Conservation (phyloP, 2,888 invertebrate genomes). For the Ypsolopha sequella region DNA sequence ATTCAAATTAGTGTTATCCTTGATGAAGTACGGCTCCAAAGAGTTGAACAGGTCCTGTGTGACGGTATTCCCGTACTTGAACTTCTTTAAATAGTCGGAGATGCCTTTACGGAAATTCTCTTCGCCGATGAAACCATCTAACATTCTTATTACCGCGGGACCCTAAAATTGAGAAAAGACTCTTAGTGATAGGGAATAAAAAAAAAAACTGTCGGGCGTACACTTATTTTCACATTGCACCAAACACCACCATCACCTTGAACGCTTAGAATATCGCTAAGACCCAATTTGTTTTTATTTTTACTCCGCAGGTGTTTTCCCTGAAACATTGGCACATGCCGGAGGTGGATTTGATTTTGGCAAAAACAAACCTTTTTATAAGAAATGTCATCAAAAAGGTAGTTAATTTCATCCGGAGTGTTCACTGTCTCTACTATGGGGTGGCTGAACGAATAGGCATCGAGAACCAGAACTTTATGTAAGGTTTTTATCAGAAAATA, state of each 20-base stretch:
- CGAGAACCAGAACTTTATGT: constrained; percentile 79
- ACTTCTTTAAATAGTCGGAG: constrained; percentile 78
- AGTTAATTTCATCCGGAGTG: constrained; percentile 91
- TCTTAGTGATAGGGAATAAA: too few species aligned
- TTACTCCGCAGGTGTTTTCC: too few species aligned
- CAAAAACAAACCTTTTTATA: constrained; percentile 92
- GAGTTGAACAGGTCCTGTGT: constrained; percentile 82
- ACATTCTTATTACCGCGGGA: constrained; percentile 89
- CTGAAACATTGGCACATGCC: too few species aligned
- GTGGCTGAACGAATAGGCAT: constrained; percentile 87
- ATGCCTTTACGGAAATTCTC: constrained; percentile 80
- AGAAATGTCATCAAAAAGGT: constrained; percentile 91
- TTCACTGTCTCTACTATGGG: constrained; percentile 89
- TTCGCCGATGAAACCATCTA: constrained; percentile 83
- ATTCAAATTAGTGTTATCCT: constrained; percentile 58
- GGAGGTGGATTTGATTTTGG: too few species aligned
- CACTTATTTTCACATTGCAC: too few species aligned
- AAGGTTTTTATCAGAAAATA: constrained; percentile 80
- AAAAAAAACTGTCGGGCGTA: too few species aligned
- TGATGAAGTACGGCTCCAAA: constrained; percentile 69
- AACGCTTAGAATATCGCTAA: too few species aligned
- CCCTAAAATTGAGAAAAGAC: too few species aligned
- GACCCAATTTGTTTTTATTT: too few species aligned
- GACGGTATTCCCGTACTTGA: constrained; percentile 80
- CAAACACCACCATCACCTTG: too few species aligned